Conservation (phyloP, 1,140 invertebrate genomes). For the Drosophila micromelanica region DNA sequence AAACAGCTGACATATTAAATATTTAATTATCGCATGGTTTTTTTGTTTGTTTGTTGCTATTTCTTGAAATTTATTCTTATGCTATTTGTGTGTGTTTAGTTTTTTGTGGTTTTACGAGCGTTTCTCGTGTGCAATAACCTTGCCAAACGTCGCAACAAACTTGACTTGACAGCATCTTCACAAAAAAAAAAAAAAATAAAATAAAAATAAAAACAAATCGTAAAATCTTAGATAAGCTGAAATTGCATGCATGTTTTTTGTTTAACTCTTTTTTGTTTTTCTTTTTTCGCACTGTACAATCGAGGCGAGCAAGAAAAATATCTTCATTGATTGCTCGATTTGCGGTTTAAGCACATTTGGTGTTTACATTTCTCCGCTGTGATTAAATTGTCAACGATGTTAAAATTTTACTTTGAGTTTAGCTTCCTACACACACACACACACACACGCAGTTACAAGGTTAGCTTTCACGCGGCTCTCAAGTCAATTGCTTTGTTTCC, state of each 20-base stretch:
- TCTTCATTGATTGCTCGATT: conserved; percentile 51
- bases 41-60: conserved; percentile 34
- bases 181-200: conserved; percentile 16
- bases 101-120: conserved; percentile 29
- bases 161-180: conserved; percentile 56
- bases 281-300: conserved; percentile 24
- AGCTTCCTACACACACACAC: conserved; percentile 53
- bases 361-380: conserved; percentile 62
- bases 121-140: conserved; percentile 71
- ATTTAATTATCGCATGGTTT: conserved; percentile 66
- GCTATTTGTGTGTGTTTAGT: conserved; percentile 29
- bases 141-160: conserved; percentile 51
- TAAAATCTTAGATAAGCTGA: conserved; percentile 66
- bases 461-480: conserved; percentile 64
- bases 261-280: conserved; percentile 26
- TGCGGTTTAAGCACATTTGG: conserved; percentile 40
- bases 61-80: conserved; percentile 54
- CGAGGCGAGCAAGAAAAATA: conserved; percentile 61
- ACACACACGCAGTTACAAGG: conserved; percentile 37
- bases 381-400: conserved; percentile 59
- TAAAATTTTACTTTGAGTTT: conserved; percentile 4
- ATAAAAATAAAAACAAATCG: conserved; percentile 27
- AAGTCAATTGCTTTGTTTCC: conserved; percentile 47
- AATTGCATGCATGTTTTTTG: conserved; percentile 35
- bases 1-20: conserved; percentile 59